Base-by-base conservation (phyloP, 2,113 vertebrate species). In the Caloenas nicobarica region DNA sequence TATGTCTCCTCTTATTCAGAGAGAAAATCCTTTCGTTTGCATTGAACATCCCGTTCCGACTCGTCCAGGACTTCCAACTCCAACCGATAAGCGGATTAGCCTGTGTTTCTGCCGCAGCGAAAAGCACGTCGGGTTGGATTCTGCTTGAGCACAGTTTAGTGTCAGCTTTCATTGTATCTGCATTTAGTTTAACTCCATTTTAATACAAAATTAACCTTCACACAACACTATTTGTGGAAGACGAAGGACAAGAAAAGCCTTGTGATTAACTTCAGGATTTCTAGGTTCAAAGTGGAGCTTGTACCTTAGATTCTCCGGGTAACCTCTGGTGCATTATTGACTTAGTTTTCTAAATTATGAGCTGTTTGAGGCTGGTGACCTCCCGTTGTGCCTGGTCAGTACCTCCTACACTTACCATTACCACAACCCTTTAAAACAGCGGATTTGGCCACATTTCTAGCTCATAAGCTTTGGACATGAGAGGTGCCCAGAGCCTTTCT, bases 11-110 rank as follows among this genome's bases (percentile, higher is more conserved):
- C 51, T 77, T 36, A 56, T 62, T 71, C 80, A 58, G 31, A 77
- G 73, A 91, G 92, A 76, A 96, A 97, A 97, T 94, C 95, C 89
- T 36, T 66, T 76, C 6, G 5, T 90, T 92, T 83, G 85, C 94
- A 92, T 57, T 34, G 86, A 93, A 54, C 46, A 70, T 82, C 81
- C 91, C 5, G 0, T 72, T 46, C 80, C 11, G 3, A 33, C 73
- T 78, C 0, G 0, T 4, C 13, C 68, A 42, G 86, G 65, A 88
- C 86, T 79, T 90, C 88, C 91, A 83, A 3, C 25, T 84, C 77
- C 79, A 68, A 53, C 28, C 6, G 84, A 85, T 85, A 95, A 94
- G 81, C 5, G 86, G 94, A 92, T 97, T 89, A 92, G 58, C 56
- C 58, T 1, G 0, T 87, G 81, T 34, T 95, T 78, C 91, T 95